Evolutionary conservation across 2,888 invertebrate species (phyloP).

Genomic region (Venustoraphidia nigricollis): DNA sequence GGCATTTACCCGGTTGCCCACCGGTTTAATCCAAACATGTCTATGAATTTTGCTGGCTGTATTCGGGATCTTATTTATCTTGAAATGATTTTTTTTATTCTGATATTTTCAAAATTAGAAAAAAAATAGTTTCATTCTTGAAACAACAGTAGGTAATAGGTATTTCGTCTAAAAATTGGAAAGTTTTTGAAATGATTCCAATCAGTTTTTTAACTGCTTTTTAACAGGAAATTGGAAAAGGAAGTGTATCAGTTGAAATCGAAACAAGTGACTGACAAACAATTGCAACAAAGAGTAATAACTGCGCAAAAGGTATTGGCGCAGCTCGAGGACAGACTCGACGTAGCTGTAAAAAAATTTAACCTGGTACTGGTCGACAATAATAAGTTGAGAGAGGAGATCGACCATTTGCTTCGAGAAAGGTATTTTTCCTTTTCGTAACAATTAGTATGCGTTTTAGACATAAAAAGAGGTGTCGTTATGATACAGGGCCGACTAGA

Average conservation of each 20-base stretch:
- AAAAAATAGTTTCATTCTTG: no score
- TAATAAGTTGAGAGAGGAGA: slow-evolving; percentile 53
- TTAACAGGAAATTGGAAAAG: slow-evolving; percentile 21
- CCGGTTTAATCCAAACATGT: no score
- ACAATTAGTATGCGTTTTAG: background rate
- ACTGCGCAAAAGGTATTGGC: slow-evolving; percentile 37
- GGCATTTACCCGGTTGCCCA: no score
- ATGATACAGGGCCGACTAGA: slow-evolving; percentile 47
- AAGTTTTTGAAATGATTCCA: no score
- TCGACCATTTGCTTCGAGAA: slow-evolving; percentile 69
- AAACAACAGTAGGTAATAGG: no score
- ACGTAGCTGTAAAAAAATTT: slow-evolving; percentile 61
- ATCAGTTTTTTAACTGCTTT: background rate
- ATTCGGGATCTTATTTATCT: no score
- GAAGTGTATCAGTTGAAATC: slow-evolving; percentile 26
- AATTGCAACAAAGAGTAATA: slow-evolving; percentile 31
- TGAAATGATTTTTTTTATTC: no score
- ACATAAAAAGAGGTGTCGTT: no score
- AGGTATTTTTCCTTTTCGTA: slow-evolving; percentile 30
- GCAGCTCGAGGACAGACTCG: slow-evolving; percentile 58
- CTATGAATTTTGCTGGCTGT: no score
- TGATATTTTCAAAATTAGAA: no score
- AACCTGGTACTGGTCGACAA: slow-evolving; percentile 62
- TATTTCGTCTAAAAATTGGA: no score
- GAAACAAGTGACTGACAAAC: slow-evolving; percentile 29